Evolutionary conservation across 1,140 invertebrate genomes (phyloP).

Genomic region (Drosophila santomea): DNA sequence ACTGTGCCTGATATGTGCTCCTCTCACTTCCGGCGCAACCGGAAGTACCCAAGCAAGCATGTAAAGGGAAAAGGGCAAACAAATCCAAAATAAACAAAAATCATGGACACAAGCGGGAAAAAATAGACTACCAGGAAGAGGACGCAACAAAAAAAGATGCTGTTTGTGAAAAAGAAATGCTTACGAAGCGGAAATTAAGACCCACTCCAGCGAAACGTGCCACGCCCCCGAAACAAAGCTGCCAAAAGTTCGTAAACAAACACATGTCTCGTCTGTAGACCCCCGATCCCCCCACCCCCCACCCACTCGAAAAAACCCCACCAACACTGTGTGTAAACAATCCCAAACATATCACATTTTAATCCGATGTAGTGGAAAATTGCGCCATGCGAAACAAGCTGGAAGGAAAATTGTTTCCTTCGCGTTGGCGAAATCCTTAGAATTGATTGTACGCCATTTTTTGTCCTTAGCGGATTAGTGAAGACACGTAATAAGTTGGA

Average conservation of each 20-base stretch:
- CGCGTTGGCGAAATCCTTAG: slow-evolving; percentile 24
- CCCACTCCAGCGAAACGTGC: slow-evolving; percentile 59
- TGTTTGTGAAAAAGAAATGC: slow-evolving; percentile 68
- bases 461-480: slow-evolving; percentile 62
- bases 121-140: slow-evolving; percentile 19
- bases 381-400: slow-evolving; percentile 58
- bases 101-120: slow-evolving; percentile 18
- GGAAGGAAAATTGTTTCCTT: slow-evolving; percentile 61
- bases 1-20: slow-evolving; percentile 34
- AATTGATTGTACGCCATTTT: slow-evolving; percentile 75
- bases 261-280: slow-evolving; percentile 70
- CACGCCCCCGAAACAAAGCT: slow-evolving; percentile 67
- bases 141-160: slow-evolving; percentile 36
- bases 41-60: slow-evolving; percentile 78
- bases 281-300: neutral
- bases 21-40: slow-evolving; percentile 68
- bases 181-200: slow-evolving; percentile 81
- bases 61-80: slow-evolving; percentile 54
- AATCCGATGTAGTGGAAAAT: slow-evolving; percentile 83
- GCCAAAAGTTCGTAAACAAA: slow-evolving; percentile 80
- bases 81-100: slow-evolving; percentile 53
- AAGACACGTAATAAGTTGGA: slow-evolving; percentile 66
- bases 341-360: slow-evolving; percentile 83
- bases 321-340: slow-evolving; percentile 71
- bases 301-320: neutral